Percentiles rank a stretch among this genome's conserved stretches.
Evolutionary conservation across 1,140 invertebrate species (phyloP).

Genomic region (Spodoptera litura): DNA sequence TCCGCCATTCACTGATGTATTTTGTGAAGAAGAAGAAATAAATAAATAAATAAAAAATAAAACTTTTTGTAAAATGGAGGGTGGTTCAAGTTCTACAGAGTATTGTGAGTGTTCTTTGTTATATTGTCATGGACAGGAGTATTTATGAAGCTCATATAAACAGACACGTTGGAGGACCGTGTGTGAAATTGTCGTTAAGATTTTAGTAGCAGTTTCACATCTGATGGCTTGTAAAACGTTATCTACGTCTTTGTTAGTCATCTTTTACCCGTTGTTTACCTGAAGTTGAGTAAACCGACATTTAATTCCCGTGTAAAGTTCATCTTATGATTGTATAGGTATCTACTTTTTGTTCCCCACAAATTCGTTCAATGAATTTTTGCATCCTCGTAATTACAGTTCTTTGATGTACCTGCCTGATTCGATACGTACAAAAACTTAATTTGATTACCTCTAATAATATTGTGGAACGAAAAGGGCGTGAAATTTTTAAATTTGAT

Average conservation of each 20-base stretch:
- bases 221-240: slow-evolving; percentile 65
- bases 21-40: too few species aligned
- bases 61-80: slow-evolving; percentile 54
- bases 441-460: slow-evolving; percentile 33
- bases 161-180: slow-evolving; percentile 13
- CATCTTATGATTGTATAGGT: slow-evolving; percentile 9
- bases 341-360: background rate
- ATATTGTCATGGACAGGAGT: slow-evolving; percentile 29
- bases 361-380: background rate
- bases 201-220: slow-evolving; percentile 72
- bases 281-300: slow-evolving; percentile 14
- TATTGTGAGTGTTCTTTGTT: slow-evolving; percentile 10
- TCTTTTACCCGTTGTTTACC: slow-evolving; percentile 54
- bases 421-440: slow-evolving; percentile 24
- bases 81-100: slow-evolving; percentile 62
- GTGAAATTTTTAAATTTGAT: background rate
- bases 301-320: slow-evolving; percentile 27
- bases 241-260: slow-evolving; percentile 74
- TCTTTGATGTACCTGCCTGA: background rate
- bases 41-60: too few species aligned
- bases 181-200: slow-evolving; percentile 65
- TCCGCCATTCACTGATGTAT: too few species aligned
- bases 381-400: background rate
- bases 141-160: slow-evolving; percentile 43
- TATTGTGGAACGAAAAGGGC: background rate